Base-by-base conservation (phyloP, 2,888 invertebrate genomes). In the Ischnura elegans region DNA sequence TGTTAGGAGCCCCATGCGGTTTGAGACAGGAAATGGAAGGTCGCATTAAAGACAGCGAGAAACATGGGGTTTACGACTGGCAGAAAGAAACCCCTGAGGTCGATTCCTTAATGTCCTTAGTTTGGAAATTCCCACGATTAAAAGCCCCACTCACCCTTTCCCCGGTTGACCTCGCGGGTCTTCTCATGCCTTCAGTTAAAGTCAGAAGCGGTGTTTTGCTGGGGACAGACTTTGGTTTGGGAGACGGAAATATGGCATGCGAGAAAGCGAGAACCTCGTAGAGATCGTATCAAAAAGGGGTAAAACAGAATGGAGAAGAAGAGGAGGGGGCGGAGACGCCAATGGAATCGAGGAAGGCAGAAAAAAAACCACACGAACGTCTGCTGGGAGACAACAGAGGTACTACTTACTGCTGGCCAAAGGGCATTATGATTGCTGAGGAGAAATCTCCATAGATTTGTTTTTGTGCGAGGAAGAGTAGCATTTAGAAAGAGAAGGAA, bases 361-460 rank as follows among this genome's bases (percentile, higher is more conserved):
- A 47, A 47, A 47, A 47, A 13, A 51, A 51, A 51, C 4, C 13
- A 51, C 13, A 51, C 51, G 13, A 76, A 76, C 76, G 13, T 0
- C 10, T 2, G 36, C 10, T 2, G 36, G 36, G 29, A 36, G 36
- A 36, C 36, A 36, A 36, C n/a, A 76, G 36, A 51, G 36, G 13
- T 76, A 76, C 76, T 36, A 36, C 29, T 29, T 36, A 36, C 29
- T 29, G 29, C 76, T 76, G 76, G 36, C 36, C 76, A 16, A 6
- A 76, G 36, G 76, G 76, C 29, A 76, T 76, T 76, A 76, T 36
- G 76, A 76, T 76, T 76, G 36, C 36, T 36, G 76, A 76, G n/a
- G 76, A 16, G 16, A 76, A 76, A 76, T 36, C 36, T 10, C 19
- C 51, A 13, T 51, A 19, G 8, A 51, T 51, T 13, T 3, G 51